phyloP scores from a whole-genome alignment of 2,113 vertebrate genomes.

The Pterocles orientalis region DNA sequence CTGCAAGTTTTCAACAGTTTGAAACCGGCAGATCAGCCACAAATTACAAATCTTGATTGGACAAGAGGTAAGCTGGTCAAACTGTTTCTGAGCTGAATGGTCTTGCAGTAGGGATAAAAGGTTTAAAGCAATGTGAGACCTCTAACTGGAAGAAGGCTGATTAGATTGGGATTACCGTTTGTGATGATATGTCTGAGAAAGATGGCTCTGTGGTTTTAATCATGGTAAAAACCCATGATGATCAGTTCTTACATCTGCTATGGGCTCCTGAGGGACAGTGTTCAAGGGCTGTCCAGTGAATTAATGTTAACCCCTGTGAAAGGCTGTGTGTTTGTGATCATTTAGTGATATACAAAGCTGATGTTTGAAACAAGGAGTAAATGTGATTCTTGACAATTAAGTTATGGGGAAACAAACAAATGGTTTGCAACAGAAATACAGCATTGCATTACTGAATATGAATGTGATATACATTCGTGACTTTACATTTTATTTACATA shows the following conservation, averaged over 20 bases:
- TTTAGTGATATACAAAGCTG: not conserved
- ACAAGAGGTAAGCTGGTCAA: not conserved
- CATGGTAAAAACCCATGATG: not conserved
- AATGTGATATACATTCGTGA: accelerated
- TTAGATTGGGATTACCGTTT: not conserved
- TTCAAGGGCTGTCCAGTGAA: not conserved
- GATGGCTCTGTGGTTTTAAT: not conserved
- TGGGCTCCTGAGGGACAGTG: not conserved
- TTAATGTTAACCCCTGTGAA: not conserved
- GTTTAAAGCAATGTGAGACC: not conserved
- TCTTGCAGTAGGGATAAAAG: not conserved
- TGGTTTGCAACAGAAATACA: not conserved
- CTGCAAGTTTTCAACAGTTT: not conserved
- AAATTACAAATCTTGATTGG: not conserved
- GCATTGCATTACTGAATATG: not conserved
- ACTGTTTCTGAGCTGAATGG: not conserved
- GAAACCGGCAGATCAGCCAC: not conserved
- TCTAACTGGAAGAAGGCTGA: not conserved
- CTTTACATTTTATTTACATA: not conserved
- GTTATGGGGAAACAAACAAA: not conserved
- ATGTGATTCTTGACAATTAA: not conserved
- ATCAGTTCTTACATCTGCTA: not conserved
- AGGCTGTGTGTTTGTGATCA: not conserved
- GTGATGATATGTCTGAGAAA: not conserved
- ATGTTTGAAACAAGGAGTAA: not conserved